Base-by-base conservation (phyloP, 2,888 invertebrate species). In the Enchytraeus crypticus region DNA sequence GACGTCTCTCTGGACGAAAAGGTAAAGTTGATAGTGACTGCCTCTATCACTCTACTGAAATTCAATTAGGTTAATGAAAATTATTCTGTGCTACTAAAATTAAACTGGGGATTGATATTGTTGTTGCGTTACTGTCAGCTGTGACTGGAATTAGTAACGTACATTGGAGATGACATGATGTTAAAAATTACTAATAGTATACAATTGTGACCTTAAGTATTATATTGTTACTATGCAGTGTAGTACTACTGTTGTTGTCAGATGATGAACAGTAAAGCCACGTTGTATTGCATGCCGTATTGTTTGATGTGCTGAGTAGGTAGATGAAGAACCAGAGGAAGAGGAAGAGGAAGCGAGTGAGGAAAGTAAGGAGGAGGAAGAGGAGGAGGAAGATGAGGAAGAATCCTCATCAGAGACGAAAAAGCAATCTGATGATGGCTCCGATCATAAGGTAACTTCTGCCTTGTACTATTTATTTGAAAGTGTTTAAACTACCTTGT, bases 1-100 rank as follows among this genome's bases (percentile, higher is more conserved):
- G 76, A 80, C 63, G 69, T 82, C 30, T 71, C 76, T 46, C 74
- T 87, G 56, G 88, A 87, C 73, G 92, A 90, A 73, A 78, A 80
- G 73, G 83, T 83, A 65, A 2, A 45, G 23, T 21, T n/a, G 5
- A 5, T 5, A 45, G 21, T 11, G 8, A 8, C 8, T 43, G 8
- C 5, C 5, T n/a, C 38, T 55, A 23, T 45, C 23, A 38, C 11
- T 38, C 11, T 38, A 18, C 18, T 11, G 11, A 18, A 14, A 18
- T 38, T 11, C 18, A 18, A 14, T 11, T 38, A 18, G 11, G 43
- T 38, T 11, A 14, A 18, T 38, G 43, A 14, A 18, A 14, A 18
- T 38, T 11, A 14, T 11, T 38, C 11, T 38, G 43, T 38, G 49
- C 8, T 47, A 26, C 5, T 47, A 26, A 4, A 23, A 26, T 8